A percentile compares a stretch with the other conserved stretches of the same genome.
Evolutionary conservation across 2,888 invertebrate species (phyloP).

Genomic region (Euzophera pinguis): DNA sequence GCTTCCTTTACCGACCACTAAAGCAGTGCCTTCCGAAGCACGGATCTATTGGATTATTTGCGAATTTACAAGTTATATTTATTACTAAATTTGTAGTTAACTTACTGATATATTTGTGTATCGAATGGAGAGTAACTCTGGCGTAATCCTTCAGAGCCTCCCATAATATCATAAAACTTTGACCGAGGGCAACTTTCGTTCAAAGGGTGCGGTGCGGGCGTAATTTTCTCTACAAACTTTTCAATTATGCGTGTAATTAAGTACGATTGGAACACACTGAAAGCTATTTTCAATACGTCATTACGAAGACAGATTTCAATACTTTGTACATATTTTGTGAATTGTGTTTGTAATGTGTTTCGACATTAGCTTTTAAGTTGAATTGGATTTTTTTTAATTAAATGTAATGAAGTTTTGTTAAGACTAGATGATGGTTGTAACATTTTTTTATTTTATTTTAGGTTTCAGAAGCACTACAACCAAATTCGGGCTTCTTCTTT

Average conservation of each 20-base stretch:
- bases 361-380: too few relatives aligned
- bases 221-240: slow-evolving; percentile 8
- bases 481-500: too few relatives aligned
- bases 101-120: background rate
- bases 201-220: slow-evolving; percentile 28
- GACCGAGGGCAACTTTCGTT: slow-evolving; percentile 41
- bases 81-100: background rate
- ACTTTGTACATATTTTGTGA: background rate
- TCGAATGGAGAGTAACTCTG: slow-evolving; percentile 28
- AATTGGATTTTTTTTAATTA: too few relatives aligned
- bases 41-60: too few relatives aligned
- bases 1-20: too few relatives aligned
- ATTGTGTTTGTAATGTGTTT: too few relatives aligned
- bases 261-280: background rate
- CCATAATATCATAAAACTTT: slow-evolving; percentile 43
- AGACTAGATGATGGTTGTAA: too few relatives aligned
- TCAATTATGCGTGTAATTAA: slow-evolving; percentile 11
- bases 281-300: background rate
- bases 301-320: background rate
- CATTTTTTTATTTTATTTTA: too few relatives aligned
- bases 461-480: too few relatives aligned
- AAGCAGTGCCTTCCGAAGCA: too few relatives aligned
- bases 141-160: slow-evolving; percentile 45
- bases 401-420: too few relatives aligned
- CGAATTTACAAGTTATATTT: too few relatives aligned